Conservation (phyloP, 2,113 vertebrate species). For the Chaetops frenatus region DNA sequence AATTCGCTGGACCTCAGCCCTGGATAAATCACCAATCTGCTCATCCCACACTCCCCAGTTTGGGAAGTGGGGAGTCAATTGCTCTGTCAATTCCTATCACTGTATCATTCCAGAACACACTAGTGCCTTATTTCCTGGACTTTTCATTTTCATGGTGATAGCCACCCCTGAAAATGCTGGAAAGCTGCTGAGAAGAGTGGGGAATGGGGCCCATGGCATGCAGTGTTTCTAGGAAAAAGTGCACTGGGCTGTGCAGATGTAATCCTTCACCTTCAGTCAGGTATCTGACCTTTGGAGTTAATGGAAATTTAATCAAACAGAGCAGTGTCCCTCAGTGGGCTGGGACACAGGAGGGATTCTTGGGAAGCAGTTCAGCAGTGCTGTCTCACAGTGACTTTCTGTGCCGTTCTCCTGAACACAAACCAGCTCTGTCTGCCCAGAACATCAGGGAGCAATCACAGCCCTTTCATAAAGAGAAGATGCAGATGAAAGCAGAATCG, state of each 20-base stretch:
- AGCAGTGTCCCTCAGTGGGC: neutral
- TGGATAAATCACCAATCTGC: neutral
- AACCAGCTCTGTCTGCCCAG: neutral
- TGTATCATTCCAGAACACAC: neutral
- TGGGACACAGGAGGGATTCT: neutral
- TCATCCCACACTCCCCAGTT: neutral
- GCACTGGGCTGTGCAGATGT: neutral
- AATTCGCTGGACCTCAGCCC: neutral
- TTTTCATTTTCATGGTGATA: neutral
- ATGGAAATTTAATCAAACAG: neutral
- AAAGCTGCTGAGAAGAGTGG: neutral
- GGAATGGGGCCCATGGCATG: fast-evolving
- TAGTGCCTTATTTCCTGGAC: neutral
- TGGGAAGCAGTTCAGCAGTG: neutral
- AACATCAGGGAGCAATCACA: neutral
- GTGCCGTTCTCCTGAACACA: neutral
- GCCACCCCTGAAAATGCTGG: neutral
- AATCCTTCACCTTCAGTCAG: neutral
- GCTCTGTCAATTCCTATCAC: neutral
- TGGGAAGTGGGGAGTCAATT: neutral
- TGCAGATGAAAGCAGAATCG: neutral
- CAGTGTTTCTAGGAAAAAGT: neutral
- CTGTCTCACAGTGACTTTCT: neutral
- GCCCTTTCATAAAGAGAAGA: neutral
- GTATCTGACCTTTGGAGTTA: neutral